Percentiles rank a stretch among this genome's conserved stretches.
Evolutionary conservation across 2,113 vertebrate genomes (phyloP).

Genomic region (Natator depressus): DNA sequence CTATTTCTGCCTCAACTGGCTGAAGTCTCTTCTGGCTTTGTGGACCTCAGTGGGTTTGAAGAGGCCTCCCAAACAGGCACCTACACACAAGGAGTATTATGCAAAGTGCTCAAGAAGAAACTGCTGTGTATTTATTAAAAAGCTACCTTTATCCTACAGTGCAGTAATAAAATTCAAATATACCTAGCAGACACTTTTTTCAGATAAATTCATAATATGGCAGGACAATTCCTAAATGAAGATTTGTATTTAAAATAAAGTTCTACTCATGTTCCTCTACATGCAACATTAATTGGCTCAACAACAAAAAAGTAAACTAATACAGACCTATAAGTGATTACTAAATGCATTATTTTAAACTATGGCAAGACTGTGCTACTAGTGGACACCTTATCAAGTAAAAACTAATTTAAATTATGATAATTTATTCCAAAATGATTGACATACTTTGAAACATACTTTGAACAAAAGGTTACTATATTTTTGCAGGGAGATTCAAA

Average conservation of each 20-base stretch:
- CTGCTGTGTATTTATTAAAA: not conserved
- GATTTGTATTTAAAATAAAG: slow-evolving; percentile 14
- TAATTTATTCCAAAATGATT: not conserved
- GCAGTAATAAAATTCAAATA: not conserved
- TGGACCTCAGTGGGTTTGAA: not conserved
- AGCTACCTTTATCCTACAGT: not conserved
- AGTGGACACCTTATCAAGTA: not conserved
- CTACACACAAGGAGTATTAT: not conserved
- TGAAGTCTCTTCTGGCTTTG: not conserved
- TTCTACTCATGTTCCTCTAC: not conserved
- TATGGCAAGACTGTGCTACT: not conserved
- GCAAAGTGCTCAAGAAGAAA: not conserved
- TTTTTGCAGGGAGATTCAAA: slow-evolving; percentile 19
- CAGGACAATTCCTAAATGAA: not conserved
- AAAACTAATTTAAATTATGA: not conserved
- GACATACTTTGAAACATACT: slow-evolving; percentile 13
- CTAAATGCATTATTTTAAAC: not conserved
- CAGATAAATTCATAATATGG: not conserved
- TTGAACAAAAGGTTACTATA: slow-evolving; percentile 16
- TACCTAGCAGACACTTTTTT: not conserved
- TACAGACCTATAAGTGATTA: slow-evolving; percentile 7
- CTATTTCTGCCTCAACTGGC: not conserved
- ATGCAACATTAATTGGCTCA: not conserved
- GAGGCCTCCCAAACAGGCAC: not conserved
- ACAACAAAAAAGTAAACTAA: not conserved